Percentiles rank a stretch among this genome's conserved stretches.
phyloP scores from a whole-genome alignment of 2,797 vertebrate genomes.

The Sorex maritimensis region DNA sequence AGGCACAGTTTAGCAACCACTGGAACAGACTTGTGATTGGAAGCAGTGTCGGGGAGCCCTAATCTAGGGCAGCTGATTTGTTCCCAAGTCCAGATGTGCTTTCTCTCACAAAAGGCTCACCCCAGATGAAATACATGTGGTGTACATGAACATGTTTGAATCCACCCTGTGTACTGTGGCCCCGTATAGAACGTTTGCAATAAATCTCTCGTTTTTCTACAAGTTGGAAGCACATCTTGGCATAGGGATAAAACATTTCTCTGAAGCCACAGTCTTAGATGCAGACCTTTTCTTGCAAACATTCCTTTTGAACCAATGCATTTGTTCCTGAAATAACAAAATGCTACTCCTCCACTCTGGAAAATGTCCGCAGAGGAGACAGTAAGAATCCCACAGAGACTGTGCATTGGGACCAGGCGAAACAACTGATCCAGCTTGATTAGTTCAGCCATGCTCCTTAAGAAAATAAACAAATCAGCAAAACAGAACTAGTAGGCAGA shows the following conservation, averaged over 20 bases:
- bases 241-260: conserved; percentile 50
- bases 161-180: background rate
- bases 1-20: background rate
- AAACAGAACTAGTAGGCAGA: background rate
- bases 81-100: background rate
- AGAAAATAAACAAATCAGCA: background rate
- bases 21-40: background rate
- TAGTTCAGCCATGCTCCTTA: background rate
- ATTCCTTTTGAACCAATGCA: conserved; percentile 63
- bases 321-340: conserved; percentile 68
- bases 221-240: conserved; percentile 38
- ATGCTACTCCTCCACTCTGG: conserved; percentile 71
- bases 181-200: conserved; percentile 35
- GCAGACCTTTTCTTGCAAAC: background rate
- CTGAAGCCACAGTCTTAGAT: background rate
- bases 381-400: background rate
- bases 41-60: conserved; percentile 61
- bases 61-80: conserved; percentile 56
- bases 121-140: background rate
- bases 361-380: conserved; percentile 1
- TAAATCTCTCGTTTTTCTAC: background rate
- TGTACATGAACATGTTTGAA: background rate
- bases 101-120: background rate
- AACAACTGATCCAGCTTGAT: background rate
- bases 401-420: background rate